phyloP scores from a whole-genome alignment of 2,113 vertebrate species.

The Callocephalon fimbriatum region DNA sequence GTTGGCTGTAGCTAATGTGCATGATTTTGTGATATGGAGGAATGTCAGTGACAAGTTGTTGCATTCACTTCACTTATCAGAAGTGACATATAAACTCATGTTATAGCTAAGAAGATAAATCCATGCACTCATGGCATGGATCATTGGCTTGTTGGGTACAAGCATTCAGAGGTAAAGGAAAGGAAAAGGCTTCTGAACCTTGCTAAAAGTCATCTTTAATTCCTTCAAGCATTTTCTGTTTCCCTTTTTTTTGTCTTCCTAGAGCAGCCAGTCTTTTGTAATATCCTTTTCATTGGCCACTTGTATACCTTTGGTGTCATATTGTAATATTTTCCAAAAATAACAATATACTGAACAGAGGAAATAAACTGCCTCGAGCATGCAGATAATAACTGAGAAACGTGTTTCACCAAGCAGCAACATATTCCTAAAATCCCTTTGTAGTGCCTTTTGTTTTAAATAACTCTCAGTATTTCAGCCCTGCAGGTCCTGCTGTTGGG shows the following conservation, averaged over 20 bases:
- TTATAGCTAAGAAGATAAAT: not conserved
- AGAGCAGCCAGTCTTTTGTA: not conserved
- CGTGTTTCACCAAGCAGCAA: not conserved
- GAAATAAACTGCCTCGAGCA: not conserved
- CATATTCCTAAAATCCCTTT: not conserved
- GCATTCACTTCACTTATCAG: fast-evolving
- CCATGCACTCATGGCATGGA: not conserved
- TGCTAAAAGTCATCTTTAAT: not conserved
- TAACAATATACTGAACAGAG: not conserved
- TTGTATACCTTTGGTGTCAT: not conserved
- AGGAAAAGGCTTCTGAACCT: not conserved
- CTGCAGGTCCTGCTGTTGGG: not conserved
- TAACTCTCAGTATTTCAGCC: not conserved
- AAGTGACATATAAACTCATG: not conserved
- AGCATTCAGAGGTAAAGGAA: not conserved
- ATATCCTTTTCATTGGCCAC: not conserved
- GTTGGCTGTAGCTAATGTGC: not conserved
- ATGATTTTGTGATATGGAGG: not conserved
- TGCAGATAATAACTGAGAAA: not conserved
- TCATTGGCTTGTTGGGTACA: not conserved
- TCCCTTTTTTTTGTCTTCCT: not conserved
- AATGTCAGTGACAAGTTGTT: not conserved
- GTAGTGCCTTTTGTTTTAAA: not conserved
- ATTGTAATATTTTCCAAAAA: not conserved
- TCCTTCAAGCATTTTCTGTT: not conserved